Evolutionary conservation across 2,888 invertebrate genomes (phyloP).

Genomic region (Cephonodes hylas): DNA sequence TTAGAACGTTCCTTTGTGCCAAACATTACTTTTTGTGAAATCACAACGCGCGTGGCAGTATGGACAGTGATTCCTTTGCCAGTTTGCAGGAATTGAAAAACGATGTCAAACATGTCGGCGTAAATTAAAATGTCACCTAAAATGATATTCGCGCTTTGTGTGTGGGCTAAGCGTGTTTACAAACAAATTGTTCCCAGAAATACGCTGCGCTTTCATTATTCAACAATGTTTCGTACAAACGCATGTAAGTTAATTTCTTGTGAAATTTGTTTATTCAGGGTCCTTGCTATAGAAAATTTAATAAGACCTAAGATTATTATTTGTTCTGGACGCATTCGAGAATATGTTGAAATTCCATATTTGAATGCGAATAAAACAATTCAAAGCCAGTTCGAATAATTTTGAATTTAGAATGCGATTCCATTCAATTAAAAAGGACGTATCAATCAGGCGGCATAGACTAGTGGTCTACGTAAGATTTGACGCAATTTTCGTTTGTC

Average conservation of each 20-base stretch:
- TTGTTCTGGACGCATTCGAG: too few species aligned
- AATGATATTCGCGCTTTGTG: not conserved
- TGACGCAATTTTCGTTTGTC: not conserved
- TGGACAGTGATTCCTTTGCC: not conserved
- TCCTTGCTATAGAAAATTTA: too few species aligned
- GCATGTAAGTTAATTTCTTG: not conserved
- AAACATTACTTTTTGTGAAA: slow-evolving; percentile 9
- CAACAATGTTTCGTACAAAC: not conserved
- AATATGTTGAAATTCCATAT: not conserved
- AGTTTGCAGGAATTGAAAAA: slow-evolving; percentile 5
- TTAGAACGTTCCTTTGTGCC: slow-evolving; percentile 57
- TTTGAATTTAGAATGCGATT: not conserved
- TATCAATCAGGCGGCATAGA: not conserved
- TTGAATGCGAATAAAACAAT: not conserved
- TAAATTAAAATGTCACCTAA: slow-evolving; percentile 3
- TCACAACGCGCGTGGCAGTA: not conserved
- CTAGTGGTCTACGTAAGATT: not conserved
- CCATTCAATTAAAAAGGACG: not conserved
- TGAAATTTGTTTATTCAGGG: not conserved
- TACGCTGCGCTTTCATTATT: not conserved
- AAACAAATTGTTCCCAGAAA: slow-evolving; percentile 1
- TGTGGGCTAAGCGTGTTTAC: slow-evolving; percentile 1
- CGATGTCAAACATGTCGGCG: not conserved
- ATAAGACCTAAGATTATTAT: too few species aligned
- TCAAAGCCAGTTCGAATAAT: not conserved